These are phyloP conservation scores for Pelodytes ibericus DNA, from an alignment of 2,797 vertebrate species.

Conservation along the genomic window DNA sequence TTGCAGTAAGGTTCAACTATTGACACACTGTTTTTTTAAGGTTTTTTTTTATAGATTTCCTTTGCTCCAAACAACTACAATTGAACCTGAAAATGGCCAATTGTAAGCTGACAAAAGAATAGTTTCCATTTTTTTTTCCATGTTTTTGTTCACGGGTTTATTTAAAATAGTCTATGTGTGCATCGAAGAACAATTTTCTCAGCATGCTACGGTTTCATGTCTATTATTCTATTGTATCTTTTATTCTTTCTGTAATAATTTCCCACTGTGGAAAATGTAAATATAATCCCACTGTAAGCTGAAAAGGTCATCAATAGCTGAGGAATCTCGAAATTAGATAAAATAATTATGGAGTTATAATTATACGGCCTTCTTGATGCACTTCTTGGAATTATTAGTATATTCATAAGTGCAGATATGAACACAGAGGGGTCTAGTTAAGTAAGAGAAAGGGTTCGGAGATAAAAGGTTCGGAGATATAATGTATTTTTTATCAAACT, in stretches of 20 bases:
- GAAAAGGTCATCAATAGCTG: slow-evolving; percentile 21
- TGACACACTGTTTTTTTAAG: too few relatives aligned
- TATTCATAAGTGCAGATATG: neutral
- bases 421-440: too few relatives aligned
- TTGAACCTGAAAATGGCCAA: slow-evolving; percentile 4
- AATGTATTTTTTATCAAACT: too few relatives aligned
- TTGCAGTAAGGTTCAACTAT: too few relatives aligned
- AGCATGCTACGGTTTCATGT: slow-evolving; percentile 32
- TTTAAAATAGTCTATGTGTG: slow-evolving; percentile 33
- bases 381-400: neutral
- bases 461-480: too few relatives aligned
- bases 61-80: slow-evolving; percentile 46
- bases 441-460: too few relatives aligned
- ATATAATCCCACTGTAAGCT: slow-evolving; percentile 27
- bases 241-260: slow-evolving; percentile 35
- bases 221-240: slow-evolving; percentile 41
- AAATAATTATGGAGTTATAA: slow-evolving; percentile 20
- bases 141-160: slow-evolving; percentile 14
- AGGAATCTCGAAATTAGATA: slow-evolving; percentile 20
- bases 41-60: slow-evolving; percentile 23
- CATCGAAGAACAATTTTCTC: slow-evolving; percentile 43
- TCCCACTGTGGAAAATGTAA: slow-evolving; percentile 47
- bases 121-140: slow-evolving; percentile 15
- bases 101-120: slow-evolving; percentile 13
- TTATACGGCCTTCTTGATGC: neutral